These are phyloP conservation scores for Hippocampus mohnikei DNA, from an alignment of 2,113 vertebrate genomes.

Conservation along the genomic window DNA sequence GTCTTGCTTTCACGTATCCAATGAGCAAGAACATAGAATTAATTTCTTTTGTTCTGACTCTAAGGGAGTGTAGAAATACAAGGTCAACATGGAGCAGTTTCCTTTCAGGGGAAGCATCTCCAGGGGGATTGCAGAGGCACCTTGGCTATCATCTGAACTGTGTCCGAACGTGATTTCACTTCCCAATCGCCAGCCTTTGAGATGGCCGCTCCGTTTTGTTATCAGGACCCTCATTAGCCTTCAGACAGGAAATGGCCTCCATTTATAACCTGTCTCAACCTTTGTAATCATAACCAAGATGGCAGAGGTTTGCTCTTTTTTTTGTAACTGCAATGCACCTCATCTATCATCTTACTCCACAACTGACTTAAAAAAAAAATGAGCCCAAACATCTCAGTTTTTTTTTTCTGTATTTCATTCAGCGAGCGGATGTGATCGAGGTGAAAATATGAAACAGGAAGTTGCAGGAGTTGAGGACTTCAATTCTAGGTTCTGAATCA, in stretches of 20 bases:
- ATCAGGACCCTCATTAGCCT: slow-evolving; percentile 57
- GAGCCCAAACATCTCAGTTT: not conserved
- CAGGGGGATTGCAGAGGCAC: slow-evolving; percentile 30
- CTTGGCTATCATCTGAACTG: slow-evolving; percentile 40
- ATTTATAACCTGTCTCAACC: slow-evolving; percentile 35
- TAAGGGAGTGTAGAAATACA: slow-evolving; percentile 11
- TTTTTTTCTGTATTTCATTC: not conserved
- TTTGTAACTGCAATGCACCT: slow-evolving; percentile 5
- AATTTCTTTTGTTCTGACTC: slow-evolving; percentile 32
- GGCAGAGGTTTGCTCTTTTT: slow-evolving; percentile 9
- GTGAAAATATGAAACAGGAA: too few species aligned
- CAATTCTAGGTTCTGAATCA: too few species aligned
- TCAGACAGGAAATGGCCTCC: slow-evolving; percentile 48
- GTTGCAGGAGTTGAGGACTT: not conserved
- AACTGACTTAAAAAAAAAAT: not conserved
- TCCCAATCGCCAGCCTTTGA: slow-evolving; percentile 41
- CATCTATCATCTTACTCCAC: slow-evolving; percentile 15
- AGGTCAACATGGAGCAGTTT: slow-evolving; percentile 21
- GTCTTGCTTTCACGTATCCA: slow-evolving; percentile 42
- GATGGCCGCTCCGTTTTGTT: slow-evolving; percentile 40
- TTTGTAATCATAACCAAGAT: slow-evolving; percentile 31
- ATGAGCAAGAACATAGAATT: slow-evolving; percentile 45
- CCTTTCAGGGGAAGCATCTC: slow-evolving; percentile 47
- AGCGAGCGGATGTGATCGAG: not conserved
- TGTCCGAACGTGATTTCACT: slow-evolving; percentile 45